Evolutionary conservation across 1,140 invertebrate genomes (phyloP), one percentile per base, ranked within the genome.

Genomic region (Mylabris phalerata): DNA sequence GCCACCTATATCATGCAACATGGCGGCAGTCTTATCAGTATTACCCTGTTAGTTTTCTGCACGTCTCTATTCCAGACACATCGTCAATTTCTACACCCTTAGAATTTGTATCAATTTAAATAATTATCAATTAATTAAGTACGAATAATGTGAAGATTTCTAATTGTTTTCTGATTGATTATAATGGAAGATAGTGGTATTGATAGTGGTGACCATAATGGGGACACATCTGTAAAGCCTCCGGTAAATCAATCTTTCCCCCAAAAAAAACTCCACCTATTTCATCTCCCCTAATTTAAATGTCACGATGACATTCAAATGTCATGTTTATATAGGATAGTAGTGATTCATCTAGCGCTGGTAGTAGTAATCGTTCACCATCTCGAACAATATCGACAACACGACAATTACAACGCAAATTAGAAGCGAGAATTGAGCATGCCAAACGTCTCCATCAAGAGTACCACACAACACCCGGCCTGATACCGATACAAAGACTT

Each of bases 151-250:
- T 47, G 19, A 55, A 43, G 19, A 26, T n/a, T 44, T 19, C 19
- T 19, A 19, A 19, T 19, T 19, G 19, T 19, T 19, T 19, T 19
- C 19, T 26, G 38, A 25, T 24, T 50, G 55, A 26, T 38, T 52
- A 70, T 60, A 55, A 83, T 83, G 81, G 82, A 84, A 74, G 82
- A 84, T 70, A 84, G 82, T 69, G 82, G 82, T 19, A 83, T 84
- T 62, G 82, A 84, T 56, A 83, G 81, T 69, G 81, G 82, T 61
- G 81, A 83, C 72, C 73, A 77, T 41, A 82, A 67, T 75, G 75
- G 68, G 67, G 68, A 72, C 60, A 46, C 54, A 11, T 48, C 32
- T 43, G 55, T 49, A 50, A 69, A 69, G 55, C 62, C 65, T 9
- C 59, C 47, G 27, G 63, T 62, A 64, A 19, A 52, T 63, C 19